These are phyloP conservation scores for Epirrhoe tristata DNA, from an alignment of 2,888 invertebrate genomes.

Conservation along the genomic window DNA sequence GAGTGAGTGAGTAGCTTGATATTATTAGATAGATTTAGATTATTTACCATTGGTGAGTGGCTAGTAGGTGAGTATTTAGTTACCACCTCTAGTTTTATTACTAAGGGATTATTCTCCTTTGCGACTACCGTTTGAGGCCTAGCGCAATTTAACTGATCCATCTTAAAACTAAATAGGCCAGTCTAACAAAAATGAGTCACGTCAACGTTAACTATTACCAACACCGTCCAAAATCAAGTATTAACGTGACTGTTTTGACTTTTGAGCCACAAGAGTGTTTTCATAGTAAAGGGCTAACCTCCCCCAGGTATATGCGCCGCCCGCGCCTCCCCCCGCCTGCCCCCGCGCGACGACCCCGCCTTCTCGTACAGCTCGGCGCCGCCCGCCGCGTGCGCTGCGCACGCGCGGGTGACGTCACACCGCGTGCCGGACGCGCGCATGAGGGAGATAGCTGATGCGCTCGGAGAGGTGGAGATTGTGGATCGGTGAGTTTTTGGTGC, in stretches of 20 bases:
- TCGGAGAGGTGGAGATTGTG: constrained; percentile 45
- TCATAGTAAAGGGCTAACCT: too few species aligned
- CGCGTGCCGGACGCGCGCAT: constrained; percentile 56
- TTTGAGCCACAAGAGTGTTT: too few species aligned
- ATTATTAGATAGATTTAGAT: too few species aligned
- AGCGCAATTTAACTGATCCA: too few species aligned
- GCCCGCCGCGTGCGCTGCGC: constrained; percentile 57
- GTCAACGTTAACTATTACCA: too few species aligned
- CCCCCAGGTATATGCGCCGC: constrained; percentile 86
- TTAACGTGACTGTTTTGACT: too few species aligned
- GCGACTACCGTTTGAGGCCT: too few species aligned
- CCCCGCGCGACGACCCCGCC: constrained; percentile 87
- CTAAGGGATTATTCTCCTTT: too few species aligned
- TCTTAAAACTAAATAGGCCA: too few species aligned
- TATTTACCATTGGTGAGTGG: constrained; percentile 15
- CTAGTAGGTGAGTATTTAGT: neutral
- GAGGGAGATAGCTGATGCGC: constrained; percentile 45
- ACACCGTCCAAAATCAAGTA: too few species aligned
- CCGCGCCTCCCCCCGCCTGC: constrained; percentile 85
- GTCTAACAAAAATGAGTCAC: too few species aligned
- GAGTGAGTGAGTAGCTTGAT: neutral
- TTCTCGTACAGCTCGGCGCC: constrained; percentile 82
- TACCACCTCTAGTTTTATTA: too few species aligned
- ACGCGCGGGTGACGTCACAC: constrained; percentile 66
- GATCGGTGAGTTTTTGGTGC: constrained; percentile 67